A percentile compares a stretch with the other conserved stretches of the same genome.
These are phyloP conservation scores for Mellilla xanthometata DNA, from an alignment of 2,888 invertebrate genomes.

Conservation along the genomic window DNA sequence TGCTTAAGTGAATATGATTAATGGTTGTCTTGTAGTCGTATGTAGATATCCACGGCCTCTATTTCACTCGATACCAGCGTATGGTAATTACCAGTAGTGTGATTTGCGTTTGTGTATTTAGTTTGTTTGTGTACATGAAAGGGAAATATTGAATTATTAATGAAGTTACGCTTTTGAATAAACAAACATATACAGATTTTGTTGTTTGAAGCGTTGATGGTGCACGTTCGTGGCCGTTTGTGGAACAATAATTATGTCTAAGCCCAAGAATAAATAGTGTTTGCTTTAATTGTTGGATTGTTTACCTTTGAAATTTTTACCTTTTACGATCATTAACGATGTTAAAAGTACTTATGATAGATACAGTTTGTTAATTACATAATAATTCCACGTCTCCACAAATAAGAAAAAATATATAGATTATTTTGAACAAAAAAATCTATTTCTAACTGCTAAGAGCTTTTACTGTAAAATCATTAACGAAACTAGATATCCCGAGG, in stretches of 20 bases:
- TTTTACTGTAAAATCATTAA: conserved; percentile 28
- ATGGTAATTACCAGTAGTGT: conserved; percentile 49
- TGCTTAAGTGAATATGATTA: conserved; percentile 62
- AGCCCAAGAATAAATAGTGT: too few relatives aligned
- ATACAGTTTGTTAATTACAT: too few relatives aligned
- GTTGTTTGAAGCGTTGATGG: conserved; percentile 12
- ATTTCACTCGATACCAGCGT: conserved; percentile 37
- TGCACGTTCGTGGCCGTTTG: neutral
- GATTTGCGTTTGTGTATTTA: conserved; percentile 36
- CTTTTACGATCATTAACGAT: too few relatives aligned
- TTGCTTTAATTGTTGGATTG: too few relatives aligned
- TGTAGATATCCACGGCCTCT: conserved; percentile 24
- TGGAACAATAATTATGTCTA: too few relatives aligned
- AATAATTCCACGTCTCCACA: too few relatives aligned
- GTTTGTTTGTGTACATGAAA: conserved; percentile 34
- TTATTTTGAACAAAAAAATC: neutral
- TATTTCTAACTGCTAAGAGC: conserved; percentile 23
- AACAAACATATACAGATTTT: conserved; percentile 28
- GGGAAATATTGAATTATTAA: conserved; percentile 42
- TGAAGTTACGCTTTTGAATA: conserved; percentile 35
- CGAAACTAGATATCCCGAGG: conserved; percentile 30
- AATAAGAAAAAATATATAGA: neutral
- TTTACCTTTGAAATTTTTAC: too few relatives aligned
- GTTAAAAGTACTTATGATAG: too few relatives aligned
- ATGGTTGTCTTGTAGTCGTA: conserved; percentile 56